Evolutionary conservation across 2,113 vertebrate genomes (phyloP), one percentile per base, ranked within the genome.

Genomic region (Tragelaphus strepsiceros): DNA sequence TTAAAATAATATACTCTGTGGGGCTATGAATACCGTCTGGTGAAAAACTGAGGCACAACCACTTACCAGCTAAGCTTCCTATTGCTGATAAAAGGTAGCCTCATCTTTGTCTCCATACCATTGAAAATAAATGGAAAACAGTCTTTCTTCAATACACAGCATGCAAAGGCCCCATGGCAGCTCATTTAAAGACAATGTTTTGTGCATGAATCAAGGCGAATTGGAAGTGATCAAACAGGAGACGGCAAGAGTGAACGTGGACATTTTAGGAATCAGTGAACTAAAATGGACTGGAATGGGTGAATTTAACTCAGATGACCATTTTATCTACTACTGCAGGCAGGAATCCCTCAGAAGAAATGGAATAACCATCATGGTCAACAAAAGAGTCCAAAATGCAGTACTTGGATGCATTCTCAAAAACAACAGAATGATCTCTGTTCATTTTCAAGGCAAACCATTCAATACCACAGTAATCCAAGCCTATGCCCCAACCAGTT

Each of bases 401-500:
- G 9, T 71, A 71, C 17, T 35, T 67, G 64, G 64, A 67, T 67
- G 64, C 8, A 67, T 9, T 67, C 32, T 67, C 16, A 67, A 67
- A 67, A 67, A 67, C 10, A n/a, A 67, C 17, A 67, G 64, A 67
- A 67, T 67, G 32, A n/a, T 67, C 32, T 67, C 62, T 67, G 16
- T 67, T 64, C 62, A 64, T n/a, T 64, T n/a, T 32, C 32, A 67
- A n/a, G 32, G 32, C 64, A 67, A 19, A 19, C 8, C 64, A 67
- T 67, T 67, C 32, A 67, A 10, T 67, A 67, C 35, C 8, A 67
- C 1, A 1, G 64, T 67, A 67, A 35, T n/a, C 17, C 64, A 67
- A 35, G 8, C 10, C 16, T 67, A 35, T 21, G 64, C 32, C 32
- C 9, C 0, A 0, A 67, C 17, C 64, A 67, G 16, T 11, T 35